Evolutionary conservation across 2,888 invertebrate species (phyloP), one percentile per base, ranked within the genome.

Genomic region (Junonia oenone): DNA sequence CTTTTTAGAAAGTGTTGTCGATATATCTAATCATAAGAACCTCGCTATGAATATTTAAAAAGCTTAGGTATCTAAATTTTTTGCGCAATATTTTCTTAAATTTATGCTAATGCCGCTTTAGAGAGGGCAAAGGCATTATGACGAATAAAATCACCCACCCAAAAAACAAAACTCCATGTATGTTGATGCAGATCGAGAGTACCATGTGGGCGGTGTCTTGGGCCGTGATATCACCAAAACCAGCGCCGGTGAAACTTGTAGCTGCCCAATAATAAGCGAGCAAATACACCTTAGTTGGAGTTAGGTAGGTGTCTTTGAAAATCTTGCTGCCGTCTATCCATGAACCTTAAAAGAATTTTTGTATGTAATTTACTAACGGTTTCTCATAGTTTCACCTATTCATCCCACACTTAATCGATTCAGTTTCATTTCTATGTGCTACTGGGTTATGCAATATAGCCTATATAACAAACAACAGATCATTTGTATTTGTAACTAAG

Each of bases 251-350:
- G 60, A 91, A 84, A 55, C 85, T 85, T 1, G 83, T 72, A 2
- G 90, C 84, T 2, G 86, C 68, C 89, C 90, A 91, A 66, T 91
- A 91, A 67, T 85, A 83, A 29, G 87, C 90, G 37, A 90, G 60
- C 22, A 90, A 69, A 64, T 86, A 89, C 13, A 87, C 84, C 67
- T 77, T 80, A 48, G 61, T 59, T 0, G 88, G 84, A 1, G 78
- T 73, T 60, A 88, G 62, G 54, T 73, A 63, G 27, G 71, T 56
- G 4, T 67, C 72, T 63, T 73, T 75, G 45, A 76, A 63, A 31
- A 83, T 73, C 56, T 69, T 66, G 0, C 81, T 66, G 40, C 72
- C 69, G 53, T 87, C 85, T 64, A 89, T 78, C 89, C 89, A 90
- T 2, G 84, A 85, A 46, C 83, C 89, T 89, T 57, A 13, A 26